A percentile compares a stretch with the other conserved stretches of the same genome.
Conservation (phyloP, 2,888 invertebrate genomes). For the Plebejus melissa region DNA sequence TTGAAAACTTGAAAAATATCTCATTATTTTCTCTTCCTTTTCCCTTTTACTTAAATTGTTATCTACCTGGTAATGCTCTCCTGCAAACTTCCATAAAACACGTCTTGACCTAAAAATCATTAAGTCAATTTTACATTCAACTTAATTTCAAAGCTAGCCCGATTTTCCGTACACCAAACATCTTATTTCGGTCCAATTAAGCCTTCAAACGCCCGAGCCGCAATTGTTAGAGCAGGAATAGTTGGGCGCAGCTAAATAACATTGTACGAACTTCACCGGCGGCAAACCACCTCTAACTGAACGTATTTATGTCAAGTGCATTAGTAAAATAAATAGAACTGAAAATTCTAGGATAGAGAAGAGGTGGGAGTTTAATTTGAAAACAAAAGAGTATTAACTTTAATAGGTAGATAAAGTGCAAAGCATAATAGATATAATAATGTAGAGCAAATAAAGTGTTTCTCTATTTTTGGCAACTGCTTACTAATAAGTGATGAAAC, state of each 20-base stretch:
- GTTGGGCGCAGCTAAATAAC: constrained; percentile 20
- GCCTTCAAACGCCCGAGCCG: constrained; percentile 19
- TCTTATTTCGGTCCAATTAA: constrained; percentile 24
- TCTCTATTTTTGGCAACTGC: too few relatives aligned
- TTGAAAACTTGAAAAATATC: neutral
- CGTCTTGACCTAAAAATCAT: neutral
- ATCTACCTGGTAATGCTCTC: too few relatives aligned
- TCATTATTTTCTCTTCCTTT: neutral
- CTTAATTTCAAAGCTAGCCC: neutral
- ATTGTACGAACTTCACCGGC: constrained; percentile 20
- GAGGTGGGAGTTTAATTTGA: neutral
- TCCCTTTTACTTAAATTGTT: neutral
- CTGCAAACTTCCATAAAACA: neutral
- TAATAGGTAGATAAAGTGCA: neutral
- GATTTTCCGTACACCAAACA: neutral
- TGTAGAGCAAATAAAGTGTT: too few relatives aligned
- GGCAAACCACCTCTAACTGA: neutral
- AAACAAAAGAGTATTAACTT: neutral
- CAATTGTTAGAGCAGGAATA: constrained; percentile 6
- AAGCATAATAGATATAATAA: too few relatives aligned
- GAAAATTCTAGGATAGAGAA: neutral
- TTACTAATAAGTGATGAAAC: too few relatives aligned
- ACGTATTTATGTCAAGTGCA: constrained; percentile 2
- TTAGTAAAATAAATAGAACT: constrained; percentile 6
- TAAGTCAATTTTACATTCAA: neutral